These are phyloP conservation scores for Serinus canaria DNA, from an alignment of 2,113 vertebrate genomes.

Conservation along the genomic window DNA sequence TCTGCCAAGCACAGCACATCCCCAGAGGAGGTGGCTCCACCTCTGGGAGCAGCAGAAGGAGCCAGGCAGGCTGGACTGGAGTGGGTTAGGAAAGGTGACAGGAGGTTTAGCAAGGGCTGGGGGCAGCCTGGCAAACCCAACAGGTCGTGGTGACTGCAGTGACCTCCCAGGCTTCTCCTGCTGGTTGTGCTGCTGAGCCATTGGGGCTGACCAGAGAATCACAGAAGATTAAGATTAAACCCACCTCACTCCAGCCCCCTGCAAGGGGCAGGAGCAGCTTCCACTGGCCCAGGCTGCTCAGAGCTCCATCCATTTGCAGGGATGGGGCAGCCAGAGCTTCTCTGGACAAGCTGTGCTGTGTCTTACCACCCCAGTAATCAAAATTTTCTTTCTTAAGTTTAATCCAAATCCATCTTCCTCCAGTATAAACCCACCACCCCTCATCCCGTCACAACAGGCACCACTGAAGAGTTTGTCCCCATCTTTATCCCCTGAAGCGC, in stretches of 20 bases:
- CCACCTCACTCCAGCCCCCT: background rate
- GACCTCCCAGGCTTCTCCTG: background rate
- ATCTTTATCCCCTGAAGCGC: background rate
- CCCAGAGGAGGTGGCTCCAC: background rate
- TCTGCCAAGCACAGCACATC: fast-evolving
- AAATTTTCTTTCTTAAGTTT: background rate
- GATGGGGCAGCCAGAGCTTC: background rate
- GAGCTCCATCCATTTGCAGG: background rate
- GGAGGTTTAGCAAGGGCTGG: background rate
- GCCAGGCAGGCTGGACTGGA: background rate
- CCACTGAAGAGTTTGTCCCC: background rate
- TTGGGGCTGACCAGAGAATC: fast-evolving
- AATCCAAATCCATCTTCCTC: background rate
- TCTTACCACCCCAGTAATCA: background rate
- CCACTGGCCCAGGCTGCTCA: background rate
- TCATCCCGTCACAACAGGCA: background rate
- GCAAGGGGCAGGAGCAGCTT: background rate
- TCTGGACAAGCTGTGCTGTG: background rate
- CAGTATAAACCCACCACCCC: background rate
- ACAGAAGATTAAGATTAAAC: background rate
- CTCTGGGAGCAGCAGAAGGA: background rate
- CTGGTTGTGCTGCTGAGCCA: background rate
- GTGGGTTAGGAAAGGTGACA: fast-evolving
- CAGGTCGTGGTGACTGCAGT: fast-evolving
- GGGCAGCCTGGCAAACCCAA: background rate